A percentile compares a stretch with the other conserved stretches of the same genome.
Conservation (phyloP, 2,797 vertebrate species). For the Gambelia wislizenii region DNA sequence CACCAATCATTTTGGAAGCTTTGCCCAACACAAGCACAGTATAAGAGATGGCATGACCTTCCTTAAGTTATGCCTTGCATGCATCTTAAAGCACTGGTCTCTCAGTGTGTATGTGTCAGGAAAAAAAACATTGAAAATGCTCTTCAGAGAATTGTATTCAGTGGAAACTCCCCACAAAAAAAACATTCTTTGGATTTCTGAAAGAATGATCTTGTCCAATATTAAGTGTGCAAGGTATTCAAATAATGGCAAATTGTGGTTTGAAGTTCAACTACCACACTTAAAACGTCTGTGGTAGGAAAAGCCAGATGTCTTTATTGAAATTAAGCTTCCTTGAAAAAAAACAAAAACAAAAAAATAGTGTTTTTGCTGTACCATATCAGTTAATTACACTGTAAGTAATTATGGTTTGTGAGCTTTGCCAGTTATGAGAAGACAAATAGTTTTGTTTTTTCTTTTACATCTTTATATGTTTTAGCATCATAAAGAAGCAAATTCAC, state of each 20-base stretch:
- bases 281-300: neutral
- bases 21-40: neutral
- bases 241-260: neutral
- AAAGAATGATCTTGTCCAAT: neutral
- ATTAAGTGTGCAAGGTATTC: neutral
- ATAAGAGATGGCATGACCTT: neutral
- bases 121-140: too few species aligned
- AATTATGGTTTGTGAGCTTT: neutral
- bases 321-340: slow-evolving; percentile 6
- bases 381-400: slow-evolving; percentile 17
- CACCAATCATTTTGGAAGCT: neutral
- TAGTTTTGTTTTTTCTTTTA: neutral
- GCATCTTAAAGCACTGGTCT: neutral
- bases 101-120: neutral
- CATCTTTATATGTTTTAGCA: neutral
- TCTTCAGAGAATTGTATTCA: neutral
- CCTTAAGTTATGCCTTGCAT: neutral
- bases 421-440: neutral
- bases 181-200: neutral
- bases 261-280: neutral
- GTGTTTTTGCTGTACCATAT: neutral
- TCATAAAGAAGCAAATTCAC: neutral
- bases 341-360: neutral
- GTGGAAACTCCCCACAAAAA: neutral
- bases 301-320: slow-evolving; percentile 9